phyloP scores from a whole-genome alignment of 2,888 invertebrate genomes.

The Epirrhoe tristata region DNA sequence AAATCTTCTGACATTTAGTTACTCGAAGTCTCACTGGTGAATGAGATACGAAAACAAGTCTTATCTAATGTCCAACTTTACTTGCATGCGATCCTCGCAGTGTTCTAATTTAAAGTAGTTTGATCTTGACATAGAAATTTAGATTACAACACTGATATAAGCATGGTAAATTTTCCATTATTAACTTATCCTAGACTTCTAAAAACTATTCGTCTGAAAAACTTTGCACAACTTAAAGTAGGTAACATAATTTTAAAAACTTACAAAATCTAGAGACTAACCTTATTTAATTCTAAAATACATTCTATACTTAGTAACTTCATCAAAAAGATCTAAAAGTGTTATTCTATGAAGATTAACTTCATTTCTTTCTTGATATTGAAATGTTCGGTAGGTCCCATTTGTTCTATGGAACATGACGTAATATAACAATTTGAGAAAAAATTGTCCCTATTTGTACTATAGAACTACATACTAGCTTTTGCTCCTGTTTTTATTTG shows the following conservation, averaged over 20 bases:
- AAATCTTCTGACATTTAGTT: constrained; percentile 26
- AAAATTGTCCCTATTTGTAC: too few relatives aligned
- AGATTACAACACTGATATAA: constrained; percentile 28
- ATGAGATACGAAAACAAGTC: constrained; percentile 44
- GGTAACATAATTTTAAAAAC: constrained; percentile 15
- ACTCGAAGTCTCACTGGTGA: constrained; percentile 27
- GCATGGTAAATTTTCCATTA: constrained; percentile 15
- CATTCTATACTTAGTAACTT: neutral
- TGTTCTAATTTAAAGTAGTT: constrained; percentile 26
- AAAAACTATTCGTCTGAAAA: constrained; percentile 22
- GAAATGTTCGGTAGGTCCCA: too few relatives aligned
- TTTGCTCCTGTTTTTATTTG: too few relatives aligned
- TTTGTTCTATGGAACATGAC: too few relatives aligned
- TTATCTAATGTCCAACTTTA: constrained; percentile 19
- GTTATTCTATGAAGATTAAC: neutral
- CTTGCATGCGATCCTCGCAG: constrained; percentile 34
- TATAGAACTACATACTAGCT: too few relatives aligned
- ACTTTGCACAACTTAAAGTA: constrained; percentile 17
- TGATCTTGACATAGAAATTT: neutral
- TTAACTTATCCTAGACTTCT: neutral
- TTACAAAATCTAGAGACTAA: constrained; percentile 11
- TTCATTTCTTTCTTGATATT: neutral
- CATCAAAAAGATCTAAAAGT: too few relatives aligned
- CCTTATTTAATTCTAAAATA: neutral
- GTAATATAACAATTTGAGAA: too few relatives aligned